Conservation (phyloP, 1,140 invertebrate species). For the Panulirus ornatus region DNA sequence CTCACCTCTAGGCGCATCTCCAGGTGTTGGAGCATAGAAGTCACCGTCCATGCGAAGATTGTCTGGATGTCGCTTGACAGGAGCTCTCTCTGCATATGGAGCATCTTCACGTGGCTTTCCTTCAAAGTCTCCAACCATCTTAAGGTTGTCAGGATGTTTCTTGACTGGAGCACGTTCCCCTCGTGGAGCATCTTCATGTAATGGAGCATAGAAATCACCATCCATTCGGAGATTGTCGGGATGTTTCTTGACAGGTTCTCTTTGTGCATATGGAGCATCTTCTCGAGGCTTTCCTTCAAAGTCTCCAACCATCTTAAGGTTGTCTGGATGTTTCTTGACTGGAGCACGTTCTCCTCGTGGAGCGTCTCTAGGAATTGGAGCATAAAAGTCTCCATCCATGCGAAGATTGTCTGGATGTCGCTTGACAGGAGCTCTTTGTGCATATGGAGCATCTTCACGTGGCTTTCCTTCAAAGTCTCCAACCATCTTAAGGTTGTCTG, state of each 20-base stretch:
- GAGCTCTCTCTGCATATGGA: conserved; percentile 43
- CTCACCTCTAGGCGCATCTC: conserved; percentile 76
- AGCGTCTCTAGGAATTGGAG: conserved; percentile 7
- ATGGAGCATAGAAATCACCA: conserved; percentile 60
- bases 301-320: conserved; percentile 44
- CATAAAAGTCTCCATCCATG: conserved; percentile 47
- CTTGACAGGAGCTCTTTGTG: conserved; percentile 39
- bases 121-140: conserved; percentile 49
- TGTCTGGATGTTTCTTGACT: conserved; percentile 48
- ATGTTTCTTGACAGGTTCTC: conserved; percentile 37
- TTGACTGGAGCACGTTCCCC: conserved; percentile 41
- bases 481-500: conserved; percentile 41
- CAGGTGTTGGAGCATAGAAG: conserved; percentile 40
- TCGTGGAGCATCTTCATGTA: conserved; percentile 30
- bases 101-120: conserved; percentile 31
- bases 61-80: conserved; percentile 23
- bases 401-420: conserved; percentile 43
- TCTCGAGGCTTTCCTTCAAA: conserved; percentile 37
- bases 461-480: conserved; percentile 39
- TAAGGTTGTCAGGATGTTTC: conserved; percentile 47
- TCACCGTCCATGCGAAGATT: conserved; percentile 36
- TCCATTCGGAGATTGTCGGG: conserved; percentile 44
- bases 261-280: conserved; percentile 35
- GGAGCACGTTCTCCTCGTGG: conserved; percentile 36
- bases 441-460: conserved; percentile 37